Percentiles rank a stretch among this genome's conserved stretches.
Evolutionary conservation across 2,888 invertebrate species (phyloP).

Genomic region (Sinotaia quadrata): DNA sequence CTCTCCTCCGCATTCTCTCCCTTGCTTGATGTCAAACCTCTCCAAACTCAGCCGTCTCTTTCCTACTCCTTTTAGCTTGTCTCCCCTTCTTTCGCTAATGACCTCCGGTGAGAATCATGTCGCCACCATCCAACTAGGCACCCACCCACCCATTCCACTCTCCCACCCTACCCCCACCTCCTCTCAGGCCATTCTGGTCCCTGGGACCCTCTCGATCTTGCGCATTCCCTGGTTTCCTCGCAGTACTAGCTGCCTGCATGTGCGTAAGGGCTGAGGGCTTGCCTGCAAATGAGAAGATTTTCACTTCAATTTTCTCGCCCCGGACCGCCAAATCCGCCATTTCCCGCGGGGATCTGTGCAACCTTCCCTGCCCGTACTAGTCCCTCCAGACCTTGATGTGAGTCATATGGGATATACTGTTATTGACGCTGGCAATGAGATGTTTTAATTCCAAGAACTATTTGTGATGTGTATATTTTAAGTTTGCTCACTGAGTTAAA

Average conservation of each 20-base stretch:
- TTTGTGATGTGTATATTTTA: too few species aligned
- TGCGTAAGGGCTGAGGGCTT: conserved; percentile 8
- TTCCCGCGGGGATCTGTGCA: conserved; percentile 10
- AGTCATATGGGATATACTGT: too few species aligned
- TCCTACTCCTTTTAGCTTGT: not conserved
- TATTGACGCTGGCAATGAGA: too few species aligned
- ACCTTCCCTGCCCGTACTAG: not conserved
- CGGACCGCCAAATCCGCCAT: conserved; percentile 19
- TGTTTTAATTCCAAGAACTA: too few species aligned
- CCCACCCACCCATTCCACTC: not conserved
- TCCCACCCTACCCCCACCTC: not conserved
- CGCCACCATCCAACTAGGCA: not conserved
- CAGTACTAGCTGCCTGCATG: not conserved
- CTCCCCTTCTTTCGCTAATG: not conserved
- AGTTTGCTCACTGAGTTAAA: too few species aligned
- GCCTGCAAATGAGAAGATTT: conserved; percentile 29
- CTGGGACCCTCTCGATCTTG: not conserved
- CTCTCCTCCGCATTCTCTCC: too few species aligned
- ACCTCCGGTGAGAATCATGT: not conserved
- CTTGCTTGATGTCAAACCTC: too few species aligned
- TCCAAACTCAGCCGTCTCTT: too few species aligned
- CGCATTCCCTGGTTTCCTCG: conserved; percentile 11
- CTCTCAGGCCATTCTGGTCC: not conserved
- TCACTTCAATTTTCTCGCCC: conserved; percentile 27
- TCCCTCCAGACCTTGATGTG: not conserved